Percentiles rank a stretch among this genome's conserved stretches.
Conservation (phyloP, 1,140 invertebrate species). For the Batillaria attramentaria region DNA sequence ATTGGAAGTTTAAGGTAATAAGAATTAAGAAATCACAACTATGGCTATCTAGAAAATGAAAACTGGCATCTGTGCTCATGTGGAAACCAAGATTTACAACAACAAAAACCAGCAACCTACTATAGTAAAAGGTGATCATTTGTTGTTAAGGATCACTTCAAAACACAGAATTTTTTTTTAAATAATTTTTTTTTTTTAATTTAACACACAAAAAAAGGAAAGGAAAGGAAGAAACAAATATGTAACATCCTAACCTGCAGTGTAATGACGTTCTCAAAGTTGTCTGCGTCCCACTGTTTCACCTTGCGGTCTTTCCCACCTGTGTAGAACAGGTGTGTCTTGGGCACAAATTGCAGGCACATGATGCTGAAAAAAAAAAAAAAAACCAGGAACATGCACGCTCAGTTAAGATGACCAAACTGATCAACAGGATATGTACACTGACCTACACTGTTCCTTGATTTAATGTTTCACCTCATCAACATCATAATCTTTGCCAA, state of each 20-base stretch:
- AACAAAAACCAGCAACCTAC: too few relatives aligned
- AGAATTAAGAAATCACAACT: too few relatives aligned
- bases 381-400: not conserved
- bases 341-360: constrained; percentile 88
- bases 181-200: too few relatives aligned
- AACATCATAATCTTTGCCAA: not conserved
- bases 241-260: constrained; percentile 85
- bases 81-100: too few relatives aligned
- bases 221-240: too few relatives aligned
- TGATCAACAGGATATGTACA: not conserved
- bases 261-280: constrained; percentile 90
- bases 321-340: constrained; percentile 95
- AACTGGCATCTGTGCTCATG: too few relatives aligned
- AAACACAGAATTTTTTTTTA: too few relatives aligned
- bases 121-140: too few relatives aligned
- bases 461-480: not conserved
- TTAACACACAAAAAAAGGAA: not conserved
- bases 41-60: too few relatives aligned
- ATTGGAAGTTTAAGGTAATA: too few relatives aligned
- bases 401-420: not conserved
- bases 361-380: constrained; percentile 80
- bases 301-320: constrained; percentile 93
- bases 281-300: constrained; percentile 98
- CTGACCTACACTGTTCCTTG: not conserved
- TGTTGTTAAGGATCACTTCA: too few relatives aligned